A percentile compares a stretch with the other conserved stretches of the same genome.
Evolutionary conservation across 2,888 invertebrate species (phyloP).

Genomic region (Terebella lapidaria): DNA sequence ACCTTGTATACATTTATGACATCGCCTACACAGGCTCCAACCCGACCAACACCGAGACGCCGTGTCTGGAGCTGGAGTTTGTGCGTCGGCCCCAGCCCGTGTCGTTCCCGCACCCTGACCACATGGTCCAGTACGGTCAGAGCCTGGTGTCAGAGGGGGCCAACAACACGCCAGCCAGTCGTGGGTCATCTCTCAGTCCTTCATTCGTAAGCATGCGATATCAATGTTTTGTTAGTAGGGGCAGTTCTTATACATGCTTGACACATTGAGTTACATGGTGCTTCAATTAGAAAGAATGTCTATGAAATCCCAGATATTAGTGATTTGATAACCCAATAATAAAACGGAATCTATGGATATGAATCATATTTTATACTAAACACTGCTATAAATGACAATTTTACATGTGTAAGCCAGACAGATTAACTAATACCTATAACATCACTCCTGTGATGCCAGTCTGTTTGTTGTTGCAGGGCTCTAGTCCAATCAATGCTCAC

Average conservation of each 20-base stretch:
- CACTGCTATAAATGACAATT: too few relatives aligned
- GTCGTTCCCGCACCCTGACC: slow-evolving; percentile 52
- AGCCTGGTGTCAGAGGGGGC: background rate
- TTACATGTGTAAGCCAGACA: too few relatives aligned
- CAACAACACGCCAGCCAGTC: background rate
- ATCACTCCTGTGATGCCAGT: too few relatives aligned
- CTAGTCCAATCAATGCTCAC: background rate
- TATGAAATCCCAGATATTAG: too few relatives aligned
- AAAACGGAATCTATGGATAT: too few relatives aligned
- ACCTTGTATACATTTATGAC: too few relatives aligned
- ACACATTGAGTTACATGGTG: too few relatives aligned
- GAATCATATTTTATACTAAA: too few relatives aligned
- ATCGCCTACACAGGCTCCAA: slow-evolving; percentile 54
- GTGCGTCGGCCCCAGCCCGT: slow-evolving; percentile 53
- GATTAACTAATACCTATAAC: too few relatives aligned
- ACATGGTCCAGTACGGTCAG: slow-evolving; percentile 52
- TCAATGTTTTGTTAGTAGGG: background rate
- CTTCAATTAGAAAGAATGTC: too few relatives aligned
- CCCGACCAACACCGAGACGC: slow-evolving; percentile 54
- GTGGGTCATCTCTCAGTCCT: background rate
- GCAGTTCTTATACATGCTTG: too few relatives aligned
- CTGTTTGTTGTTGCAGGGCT: background rate
- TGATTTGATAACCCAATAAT: too few relatives aligned
- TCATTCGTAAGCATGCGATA: background rate
- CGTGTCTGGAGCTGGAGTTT: slow-evolving; percentile 56